Percentiles rank a stretch among this genome's conserved stretches.
phyloP scores from a whole-genome alignment of 2,888 invertebrate genomes.

The Callinectes sapidus region DNA sequence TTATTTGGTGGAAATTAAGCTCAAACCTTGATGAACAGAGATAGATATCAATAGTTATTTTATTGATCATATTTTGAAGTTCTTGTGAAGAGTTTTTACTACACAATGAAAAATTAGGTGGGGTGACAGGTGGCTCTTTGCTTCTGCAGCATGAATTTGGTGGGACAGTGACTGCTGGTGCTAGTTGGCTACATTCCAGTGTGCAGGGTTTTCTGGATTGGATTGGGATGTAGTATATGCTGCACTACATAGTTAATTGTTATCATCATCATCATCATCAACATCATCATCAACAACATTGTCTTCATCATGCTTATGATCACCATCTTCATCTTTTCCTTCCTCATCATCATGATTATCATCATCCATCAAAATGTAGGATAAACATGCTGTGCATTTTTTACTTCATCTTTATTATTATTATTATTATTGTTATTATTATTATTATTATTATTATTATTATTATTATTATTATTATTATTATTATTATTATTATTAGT shows the following conservation, averaged over 20 bases:
- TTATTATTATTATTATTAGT: background rate
- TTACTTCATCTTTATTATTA: too few relatives aligned
- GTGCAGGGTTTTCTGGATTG: background rate
- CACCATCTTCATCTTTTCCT: background rate
- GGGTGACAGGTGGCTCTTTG: background rate
- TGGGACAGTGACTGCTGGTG: background rate
- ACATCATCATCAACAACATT: background rate
- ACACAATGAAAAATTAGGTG: background rate
- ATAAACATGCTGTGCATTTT: background rate
- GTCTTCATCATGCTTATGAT: background rate
- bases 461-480: conserved; percentile 22
- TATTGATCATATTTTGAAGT: too few relatives aligned
- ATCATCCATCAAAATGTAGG: background rate
- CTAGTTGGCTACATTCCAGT: background rate
- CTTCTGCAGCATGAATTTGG: background rate
- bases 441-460: conserved; percentile 18
- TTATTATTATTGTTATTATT: conserved; percentile 17
- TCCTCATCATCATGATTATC: background rate
- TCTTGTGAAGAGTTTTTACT: too few relatives aligned
- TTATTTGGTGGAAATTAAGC: background rate
- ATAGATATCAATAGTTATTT: background rate
- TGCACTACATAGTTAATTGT: background rate
- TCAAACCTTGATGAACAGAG: background rate
- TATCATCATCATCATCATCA: background rate
- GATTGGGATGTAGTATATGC: background rate